phyloP scores from a whole-genome alignment of 2,113 vertebrate species.

The Merops nubicus region DNA sequence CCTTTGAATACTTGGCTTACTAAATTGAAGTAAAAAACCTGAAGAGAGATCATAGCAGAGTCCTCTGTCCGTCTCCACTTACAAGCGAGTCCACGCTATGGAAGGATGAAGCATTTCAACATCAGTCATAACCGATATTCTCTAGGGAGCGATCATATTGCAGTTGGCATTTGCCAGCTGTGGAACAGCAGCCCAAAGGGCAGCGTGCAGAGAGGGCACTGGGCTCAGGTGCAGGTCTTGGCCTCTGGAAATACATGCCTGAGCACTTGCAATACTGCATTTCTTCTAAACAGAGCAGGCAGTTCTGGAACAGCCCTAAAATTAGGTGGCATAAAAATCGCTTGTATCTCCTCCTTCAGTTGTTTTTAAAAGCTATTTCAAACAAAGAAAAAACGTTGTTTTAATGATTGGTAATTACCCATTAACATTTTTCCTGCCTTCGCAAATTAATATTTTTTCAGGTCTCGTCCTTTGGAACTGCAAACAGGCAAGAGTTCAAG shows the following conservation, averaged over 20 bases:
- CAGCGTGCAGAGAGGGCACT: rapidly evolving
- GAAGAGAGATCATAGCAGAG: background rate
- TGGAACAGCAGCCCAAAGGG: background rate
- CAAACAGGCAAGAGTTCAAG: background rate
- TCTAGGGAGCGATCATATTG: rapidly evolving
- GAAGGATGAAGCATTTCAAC: background rate
- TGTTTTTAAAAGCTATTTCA: background rate
- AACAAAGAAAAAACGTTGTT: background rate
- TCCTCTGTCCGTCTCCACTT: background rate
- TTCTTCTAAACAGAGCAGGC: background rate
- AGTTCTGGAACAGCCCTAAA: background rate
- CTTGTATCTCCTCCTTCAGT: background rate
- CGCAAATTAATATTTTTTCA: background rate
- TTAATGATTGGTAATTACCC: background rate
- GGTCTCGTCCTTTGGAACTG: background rate
- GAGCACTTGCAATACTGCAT: background rate
- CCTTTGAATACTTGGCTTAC: background rate
- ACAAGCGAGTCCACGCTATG: rapidly evolving
- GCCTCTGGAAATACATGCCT: background rate
- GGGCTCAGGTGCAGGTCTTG: background rate
- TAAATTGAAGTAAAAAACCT: background rate
- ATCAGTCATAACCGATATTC: background rate
- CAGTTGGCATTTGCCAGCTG: background rate
- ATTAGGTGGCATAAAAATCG: background rate
- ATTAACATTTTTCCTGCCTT: background rate